A percentile compares a stretch with the other conserved stretches of the same genome.
Evolutionary conservation across 1,140 invertebrate genomes (phyloP).

Genomic region (Diachasmimorpha longicaudata): DNA sequence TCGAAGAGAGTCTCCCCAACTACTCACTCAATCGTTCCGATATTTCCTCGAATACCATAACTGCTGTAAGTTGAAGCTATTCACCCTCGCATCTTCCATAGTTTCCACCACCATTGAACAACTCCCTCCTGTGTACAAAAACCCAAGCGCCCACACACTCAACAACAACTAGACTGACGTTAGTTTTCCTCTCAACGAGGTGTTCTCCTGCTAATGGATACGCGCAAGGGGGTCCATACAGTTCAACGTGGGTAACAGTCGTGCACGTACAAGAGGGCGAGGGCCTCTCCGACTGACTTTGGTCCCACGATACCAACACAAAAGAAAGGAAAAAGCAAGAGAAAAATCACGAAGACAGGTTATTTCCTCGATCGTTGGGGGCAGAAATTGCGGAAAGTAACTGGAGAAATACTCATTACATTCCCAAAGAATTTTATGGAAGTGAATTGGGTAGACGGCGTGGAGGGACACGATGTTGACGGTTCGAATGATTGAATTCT

Average conservation of each 20-base stretch:
- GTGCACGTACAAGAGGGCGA: background rate
- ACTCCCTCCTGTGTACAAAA: background rate
- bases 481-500: background rate
- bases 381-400: background rate
- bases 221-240: conserved; percentile 5
- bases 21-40: no score
- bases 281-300: background rate
- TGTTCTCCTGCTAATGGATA: background rate
- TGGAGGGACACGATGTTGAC: background rate
- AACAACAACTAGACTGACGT: background rate
- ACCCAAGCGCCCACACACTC: background rate
- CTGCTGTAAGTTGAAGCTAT: background rate
- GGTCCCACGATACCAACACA: background rate
- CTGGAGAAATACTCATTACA: background rate
- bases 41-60: background rate
- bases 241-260: background rate
- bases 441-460: background rate
- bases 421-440: background rate
- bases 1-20: background rate
- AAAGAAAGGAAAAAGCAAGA: background rate
- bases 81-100: background rate
- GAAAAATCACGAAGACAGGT: conserved; percentile 7
- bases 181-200: background rate
- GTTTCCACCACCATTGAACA: background rate
- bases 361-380: background rate